These are phyloP conservation scores for Chloromyia formosa DNA, from an alignment of 2,888 invertebrate species.

Conservation along the genomic window DNA sequence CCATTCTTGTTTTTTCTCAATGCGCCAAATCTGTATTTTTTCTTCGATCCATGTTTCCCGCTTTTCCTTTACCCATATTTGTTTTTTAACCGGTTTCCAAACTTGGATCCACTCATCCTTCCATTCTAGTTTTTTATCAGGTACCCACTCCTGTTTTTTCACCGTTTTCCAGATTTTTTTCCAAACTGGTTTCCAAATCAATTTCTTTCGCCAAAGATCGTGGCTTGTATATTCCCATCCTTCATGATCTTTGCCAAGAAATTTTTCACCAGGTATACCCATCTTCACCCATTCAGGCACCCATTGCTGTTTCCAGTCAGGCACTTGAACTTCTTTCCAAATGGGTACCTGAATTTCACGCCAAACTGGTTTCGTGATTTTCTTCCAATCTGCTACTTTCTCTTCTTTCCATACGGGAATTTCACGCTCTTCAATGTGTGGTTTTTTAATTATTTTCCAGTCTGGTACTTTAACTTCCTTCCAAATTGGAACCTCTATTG, in stretches of 20 bases:
- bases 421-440: constrained; percentile 73
- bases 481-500: constrained; percentile 79
- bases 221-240: constrained; percentile 87
- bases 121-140: constrained; percentile 75
- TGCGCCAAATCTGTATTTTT: constrained; percentile 73
- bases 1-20: constrained; percentile 69
- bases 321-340: constrained; percentile 69
- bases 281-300: constrained; percentile 70
- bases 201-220: constrained; percentile 85
- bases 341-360: constrained; percentile 75
- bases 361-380: constrained; percentile 64
- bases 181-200: constrained; percentile 73
- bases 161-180: constrained; percentile 83
- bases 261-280: constrained; percentile 83
- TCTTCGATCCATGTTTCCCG: constrained; percentile 78
- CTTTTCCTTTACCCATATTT: constrained; percentile 82
- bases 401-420: constrained; percentile 79
- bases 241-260: constrained; percentile 80
- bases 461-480: constrained; percentile 76
- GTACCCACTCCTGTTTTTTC: constrained; percentile 78
- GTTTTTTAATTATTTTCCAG: constrained; percentile 73
- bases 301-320: constrained; percentile 69
- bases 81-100: constrained; percentile 82
- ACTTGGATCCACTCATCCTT: constrained; percentile 71
- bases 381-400: constrained; percentile 74